Percentiles rank a stretch among this genome's conserved stretches.
Conservation (phyloP, 1,140 invertebrate genomes). For the Dufourea novaeangliae region DNA sequence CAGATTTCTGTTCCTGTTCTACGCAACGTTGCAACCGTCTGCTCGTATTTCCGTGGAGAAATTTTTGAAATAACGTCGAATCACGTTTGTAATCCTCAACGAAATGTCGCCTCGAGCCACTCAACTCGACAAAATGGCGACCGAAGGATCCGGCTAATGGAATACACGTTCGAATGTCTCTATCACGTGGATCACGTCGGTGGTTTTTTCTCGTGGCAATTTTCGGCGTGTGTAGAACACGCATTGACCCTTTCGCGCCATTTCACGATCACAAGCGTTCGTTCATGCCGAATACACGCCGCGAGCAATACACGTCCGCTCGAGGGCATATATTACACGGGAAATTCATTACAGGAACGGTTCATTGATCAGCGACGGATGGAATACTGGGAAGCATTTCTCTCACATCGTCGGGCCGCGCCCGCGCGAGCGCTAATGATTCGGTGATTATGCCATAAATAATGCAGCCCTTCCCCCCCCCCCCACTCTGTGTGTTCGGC, state of each 20-base stretch:
- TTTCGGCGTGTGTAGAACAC: background rate
- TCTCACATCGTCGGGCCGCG: background rate
- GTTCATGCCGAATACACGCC: constrained; percentile 13
- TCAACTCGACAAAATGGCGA: background rate
- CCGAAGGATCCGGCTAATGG: background rate
- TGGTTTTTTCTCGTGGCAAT: background rate
- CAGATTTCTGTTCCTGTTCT: background rate
- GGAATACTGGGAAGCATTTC: constrained; percentile 31
- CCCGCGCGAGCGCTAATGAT: background rate
- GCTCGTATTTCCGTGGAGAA: background rate
- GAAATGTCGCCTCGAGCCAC: background rate
- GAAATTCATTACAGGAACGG: constrained; percentile 50
- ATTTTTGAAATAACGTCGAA: background rate
- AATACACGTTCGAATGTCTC: background rate
- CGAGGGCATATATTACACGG: constrained; percentile 20
- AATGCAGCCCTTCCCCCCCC: too few species aligned
- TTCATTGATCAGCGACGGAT: constrained; percentile 33
- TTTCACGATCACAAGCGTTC: constrained; percentile 28
- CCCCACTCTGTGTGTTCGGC: background rate
- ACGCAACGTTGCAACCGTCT: background rate
- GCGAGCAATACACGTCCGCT: background rate
- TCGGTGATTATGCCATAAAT: constrained; percentile 51
- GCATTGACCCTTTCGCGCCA: constrained; percentile 29
- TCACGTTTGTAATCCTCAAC: background rate
- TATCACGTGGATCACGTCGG: background rate